Evolutionary conservation across 2,113 vertebrate species (phyloP).

Genomic region (Cephalopholis sonnerati): DNA sequence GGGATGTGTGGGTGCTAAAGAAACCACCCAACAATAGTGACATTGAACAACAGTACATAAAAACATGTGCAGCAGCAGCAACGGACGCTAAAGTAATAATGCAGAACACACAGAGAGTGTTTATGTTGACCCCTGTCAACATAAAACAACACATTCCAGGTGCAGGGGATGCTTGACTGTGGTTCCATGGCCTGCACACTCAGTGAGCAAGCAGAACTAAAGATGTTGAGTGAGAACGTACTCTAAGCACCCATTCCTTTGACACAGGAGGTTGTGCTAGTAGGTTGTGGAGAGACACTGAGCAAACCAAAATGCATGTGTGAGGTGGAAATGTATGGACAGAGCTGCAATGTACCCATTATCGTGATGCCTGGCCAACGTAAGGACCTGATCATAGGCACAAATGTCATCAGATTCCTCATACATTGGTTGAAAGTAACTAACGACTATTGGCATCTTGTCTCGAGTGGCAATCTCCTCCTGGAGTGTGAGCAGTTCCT

Average conservation of each 20-base stretch:
- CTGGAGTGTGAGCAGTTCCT: slow-evolving; percentile 22
- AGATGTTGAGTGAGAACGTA: background rate
- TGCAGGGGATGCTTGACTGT: slow-evolving; percentile 39
- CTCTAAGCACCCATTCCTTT: background rate
- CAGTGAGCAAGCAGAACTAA: slow-evolving; percentile 1
- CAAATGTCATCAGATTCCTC: slow-evolving; percentile 11
- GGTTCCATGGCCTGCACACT: slow-evolving; percentile 54
- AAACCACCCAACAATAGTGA: too few relatives aligned
- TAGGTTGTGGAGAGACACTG: too few relatives aligned
- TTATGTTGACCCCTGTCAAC: slow-evolving; percentile 26
- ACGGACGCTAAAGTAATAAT: too few relatives aligned
- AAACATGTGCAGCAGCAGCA: too few relatives aligned
- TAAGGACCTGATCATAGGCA: slow-evolving; percentile 26
- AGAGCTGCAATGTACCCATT: background rate
- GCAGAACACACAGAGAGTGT: too few relatives aligned
- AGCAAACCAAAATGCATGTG: slow-evolving; percentile 40
- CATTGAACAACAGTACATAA: too few relatives aligned
- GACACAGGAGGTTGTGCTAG: background rate
- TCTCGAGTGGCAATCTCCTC: slow-evolving; percentile 11
- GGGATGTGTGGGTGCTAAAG: too few relatives aligned
- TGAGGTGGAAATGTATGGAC: background rate
- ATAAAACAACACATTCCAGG: background rate
- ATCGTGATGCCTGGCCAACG: slow-evolving; percentile 39
- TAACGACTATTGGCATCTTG: slow-evolving; percentile 4
- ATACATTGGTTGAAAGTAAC: slow-evolving; percentile 10